A percentile compares a stretch with the other conserved stretches of the same genome.
These are phyloP conservation scores for Furcula furcula DNA, from an alignment of 2,888 invertebrate genomes.

Conservation along the genomic window DNA sequence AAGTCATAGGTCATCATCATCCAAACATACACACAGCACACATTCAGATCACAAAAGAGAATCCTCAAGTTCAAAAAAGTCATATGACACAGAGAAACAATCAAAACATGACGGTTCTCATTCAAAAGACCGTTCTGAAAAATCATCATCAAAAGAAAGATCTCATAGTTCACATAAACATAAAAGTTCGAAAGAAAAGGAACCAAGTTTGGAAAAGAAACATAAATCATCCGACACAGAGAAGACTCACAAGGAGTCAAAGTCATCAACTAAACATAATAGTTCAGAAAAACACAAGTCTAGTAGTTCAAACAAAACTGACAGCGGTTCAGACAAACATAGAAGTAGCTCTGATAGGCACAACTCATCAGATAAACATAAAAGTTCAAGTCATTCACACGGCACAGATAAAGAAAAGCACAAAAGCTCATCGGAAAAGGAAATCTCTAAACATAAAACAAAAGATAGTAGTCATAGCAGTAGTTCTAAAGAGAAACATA, in stretches of 20 bases:
- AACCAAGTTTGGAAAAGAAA: constrained; percentile 45
- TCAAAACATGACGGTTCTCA: constrained; percentile 42
- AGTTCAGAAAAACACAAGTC: constrained; percentile 43
- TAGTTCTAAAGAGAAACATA: constrained; percentile 63
- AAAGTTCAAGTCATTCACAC: constrained; percentile 35
- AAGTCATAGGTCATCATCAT: constrained; percentile 41
- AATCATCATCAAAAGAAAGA: constrained; percentile 46
- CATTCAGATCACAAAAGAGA: constrained; percentile 43
- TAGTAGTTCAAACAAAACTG: constrained; percentile 37
- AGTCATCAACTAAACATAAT: constrained; percentile 31
- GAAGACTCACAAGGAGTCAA: constrained; percentile 42
- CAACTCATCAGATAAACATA: constrained; percentile 37
- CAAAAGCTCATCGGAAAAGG: constrained; percentile 51
- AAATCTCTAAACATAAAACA: constrained; percentile 47
- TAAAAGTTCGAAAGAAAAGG: constrained; percentile 48
- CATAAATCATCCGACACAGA: constrained; percentile 45
- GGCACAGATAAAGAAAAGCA: constrained; percentile 33
- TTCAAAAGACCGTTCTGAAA: constrained; percentile 42
- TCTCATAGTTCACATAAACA: constrained; percentile 48
- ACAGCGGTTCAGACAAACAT: constrained; percentile 45
- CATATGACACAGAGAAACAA: constrained; percentile 37
- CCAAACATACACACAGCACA: constrained; percentile 43
- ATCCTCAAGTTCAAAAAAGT: constrained; percentile 39
- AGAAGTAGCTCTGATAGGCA: constrained; percentile 34
- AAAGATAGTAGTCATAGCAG: constrained; percentile 48